phyloP scores from a whole-genome alignment of 2,888 invertebrate genomes.

The Esperia sulphurella region DNA sequence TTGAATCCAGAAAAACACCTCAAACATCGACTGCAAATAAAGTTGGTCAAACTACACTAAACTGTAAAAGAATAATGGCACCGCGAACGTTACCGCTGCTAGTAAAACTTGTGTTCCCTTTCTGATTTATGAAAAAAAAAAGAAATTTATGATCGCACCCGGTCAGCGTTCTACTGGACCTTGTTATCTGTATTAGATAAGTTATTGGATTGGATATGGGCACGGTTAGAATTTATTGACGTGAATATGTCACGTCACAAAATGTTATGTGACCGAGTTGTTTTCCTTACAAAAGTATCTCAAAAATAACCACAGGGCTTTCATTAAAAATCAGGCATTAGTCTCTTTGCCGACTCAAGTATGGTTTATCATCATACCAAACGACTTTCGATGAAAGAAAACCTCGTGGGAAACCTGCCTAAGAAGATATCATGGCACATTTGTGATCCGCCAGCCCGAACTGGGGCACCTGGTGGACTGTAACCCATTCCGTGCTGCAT shows the following conservation, averaged over 20 bases:
- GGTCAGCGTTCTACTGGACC: conserved; percentile 28
- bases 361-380: too few species aligned
- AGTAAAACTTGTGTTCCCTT: conserved; percentile 27
- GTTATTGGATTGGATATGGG: conserved; percentile 3
- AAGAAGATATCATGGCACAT: too few species aligned
- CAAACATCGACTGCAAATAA: conserved; percentile 1
- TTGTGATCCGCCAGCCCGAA: too few species aligned
- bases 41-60: conserved; percentile 3
- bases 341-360: too few species aligned
- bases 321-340: too few species aligned
- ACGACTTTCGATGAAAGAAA: too few species aligned
- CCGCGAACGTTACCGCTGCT: conserved; percentile 37
- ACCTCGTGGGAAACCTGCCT: too few species aligned
- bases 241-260: neutral
- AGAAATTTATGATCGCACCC: conserved; percentile 35
- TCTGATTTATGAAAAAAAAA: conserved; percentile 43
- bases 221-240: neutral
- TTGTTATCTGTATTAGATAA: conserved; percentile 10
- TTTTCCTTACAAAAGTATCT: too few species aligned
- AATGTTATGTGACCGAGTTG: too few species aligned
- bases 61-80: conserved; percentile 28
- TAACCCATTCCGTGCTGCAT: too few species aligned
- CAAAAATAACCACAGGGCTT: too few species aligned
- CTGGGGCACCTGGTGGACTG: too few species aligned
- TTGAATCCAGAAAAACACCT: neutral